Percentiles rank a stretch among this genome's conserved stretches.
These are phyloP conservation scores for Xiphydria camelus DNA, from an alignment of 2,888 invertebrate species.

Conservation along the genomic window DNA sequence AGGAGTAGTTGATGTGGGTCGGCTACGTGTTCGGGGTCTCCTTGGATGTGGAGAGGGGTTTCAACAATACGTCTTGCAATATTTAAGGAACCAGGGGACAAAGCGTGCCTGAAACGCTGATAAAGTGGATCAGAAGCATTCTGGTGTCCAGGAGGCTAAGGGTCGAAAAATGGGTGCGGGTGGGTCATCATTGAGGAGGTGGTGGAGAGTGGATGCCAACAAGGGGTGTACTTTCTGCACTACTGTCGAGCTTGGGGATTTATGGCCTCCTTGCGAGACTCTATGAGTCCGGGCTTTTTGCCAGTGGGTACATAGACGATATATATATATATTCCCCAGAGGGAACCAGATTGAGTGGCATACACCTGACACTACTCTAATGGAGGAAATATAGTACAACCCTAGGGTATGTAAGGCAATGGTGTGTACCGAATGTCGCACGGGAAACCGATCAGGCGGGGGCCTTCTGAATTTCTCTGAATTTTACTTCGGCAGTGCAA, in stretches of 20 bases:
- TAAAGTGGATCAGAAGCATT: constrained; percentile 7
- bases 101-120: background rate
- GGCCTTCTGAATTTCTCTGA: too few species aligned
- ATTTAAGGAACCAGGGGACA: constrained; percentile 4
- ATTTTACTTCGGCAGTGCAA: too few species aligned
- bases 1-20: constrained; percentile 1
- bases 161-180: too few species aligned
- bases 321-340: background rate
- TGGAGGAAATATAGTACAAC: background rate
- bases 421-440: too few species aligned
- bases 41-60: constrained; percentile 23
- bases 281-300: background rate
- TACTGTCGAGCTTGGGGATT: background rate
- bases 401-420: background rate
- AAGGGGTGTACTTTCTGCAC: background rate
- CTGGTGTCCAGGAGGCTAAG: too few species aligned
- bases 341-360: background rate
- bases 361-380: background rate
- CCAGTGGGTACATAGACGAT: background rate
- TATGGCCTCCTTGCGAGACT: background rate
- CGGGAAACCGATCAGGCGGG: too few species aligned
- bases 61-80: constrained; percentile 14
- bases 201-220: background rate
- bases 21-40: constrained; percentile 16
- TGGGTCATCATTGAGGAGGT: background rate